Percentiles rank a stretch among this genome's conserved stretches.
Evolutionary conservation across 2,113 vertebrate genomes (phyloP).

Genomic region (Cryptomyrus ogoouensis): DNA sequence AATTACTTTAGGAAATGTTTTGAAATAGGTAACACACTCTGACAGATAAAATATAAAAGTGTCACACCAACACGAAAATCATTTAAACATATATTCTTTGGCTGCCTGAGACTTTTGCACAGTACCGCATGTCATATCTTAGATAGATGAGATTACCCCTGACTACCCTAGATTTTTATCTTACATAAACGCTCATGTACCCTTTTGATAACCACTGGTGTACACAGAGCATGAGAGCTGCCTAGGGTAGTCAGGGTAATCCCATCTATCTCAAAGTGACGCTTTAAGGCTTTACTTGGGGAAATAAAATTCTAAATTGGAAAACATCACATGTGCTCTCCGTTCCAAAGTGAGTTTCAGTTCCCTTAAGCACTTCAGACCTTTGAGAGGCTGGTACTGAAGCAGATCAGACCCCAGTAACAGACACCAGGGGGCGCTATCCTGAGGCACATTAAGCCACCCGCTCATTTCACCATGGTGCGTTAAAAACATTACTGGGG

Average conservation of each 20-base stretch:
- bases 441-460: not conserved
- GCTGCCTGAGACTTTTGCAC: not conserved
- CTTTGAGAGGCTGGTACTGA: not conserved
- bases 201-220: not conserved
- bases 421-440: not conserved
- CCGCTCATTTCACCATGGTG: not conserved
- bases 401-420: not conserved
- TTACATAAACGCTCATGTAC: not conserved
- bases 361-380: not conserved
- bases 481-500: not conserved
- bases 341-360: no score
- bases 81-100: not conserved
- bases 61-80: no score
- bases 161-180: not conserved
- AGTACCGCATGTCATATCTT: not conserved
- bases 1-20: no score
- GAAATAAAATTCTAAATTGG: no score
- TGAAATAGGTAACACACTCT: not conserved
- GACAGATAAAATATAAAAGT: not conserved
- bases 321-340: no score
- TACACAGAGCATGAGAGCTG: not conserved
- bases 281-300: not conserved
- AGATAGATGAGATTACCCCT: not conserved
- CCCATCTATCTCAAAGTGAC: not conserved
- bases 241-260: not conserved